Conservation (phyloP, 1,140 invertebrate genomes). For the Drosophila murphyi region DNA sequence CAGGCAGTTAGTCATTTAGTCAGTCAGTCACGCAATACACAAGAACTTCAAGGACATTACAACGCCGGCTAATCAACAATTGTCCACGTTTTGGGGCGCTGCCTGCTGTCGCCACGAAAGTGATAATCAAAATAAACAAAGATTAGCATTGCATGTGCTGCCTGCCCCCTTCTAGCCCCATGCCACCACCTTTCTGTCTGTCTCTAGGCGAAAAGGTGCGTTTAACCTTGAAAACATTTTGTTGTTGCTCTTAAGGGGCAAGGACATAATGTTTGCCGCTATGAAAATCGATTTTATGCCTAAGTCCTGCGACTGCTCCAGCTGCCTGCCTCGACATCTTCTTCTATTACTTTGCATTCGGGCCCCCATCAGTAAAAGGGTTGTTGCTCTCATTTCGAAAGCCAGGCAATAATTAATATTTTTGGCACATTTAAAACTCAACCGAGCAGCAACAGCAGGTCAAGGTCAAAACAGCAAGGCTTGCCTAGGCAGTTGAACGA, state of each 20-base stretch:
- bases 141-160: conserved; percentile 53
- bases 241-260: neutral
- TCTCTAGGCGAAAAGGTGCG: conserved; percentile 2
- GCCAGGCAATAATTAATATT: conserved; percentile 60
- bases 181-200: neutral
- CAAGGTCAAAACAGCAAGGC: conserved; percentile 39
- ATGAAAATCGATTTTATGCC: conserved; percentile 62
- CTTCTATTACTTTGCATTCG: neutral
- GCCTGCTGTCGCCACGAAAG: conserved; percentile 47
- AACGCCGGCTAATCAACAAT: conserved; percentile 54
- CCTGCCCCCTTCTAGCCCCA: neutral
- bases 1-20: conserved; percentile 30
- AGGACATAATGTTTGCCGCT: conserved; percentile 27
- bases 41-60: conserved; percentile 64
- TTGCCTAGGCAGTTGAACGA: conserved; percentile 40
- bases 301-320: neutral
- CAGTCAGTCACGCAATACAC: conserved; percentile 34
- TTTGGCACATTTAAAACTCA: conserved; percentile 57
- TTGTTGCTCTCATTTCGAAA: conserved; percentile 40
- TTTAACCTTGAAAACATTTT: conserved; percentile 62
- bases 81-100: conserved; percentile 12
- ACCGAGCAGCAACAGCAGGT: conserved; percentile 27
- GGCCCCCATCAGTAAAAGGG: conserved; percentile 49
- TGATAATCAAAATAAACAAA: conserved; percentile 81
- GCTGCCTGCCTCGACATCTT: neutral